Conservation (phyloP, 2,888 invertebrate species). For the Caenorhabditis sp. region DNA sequence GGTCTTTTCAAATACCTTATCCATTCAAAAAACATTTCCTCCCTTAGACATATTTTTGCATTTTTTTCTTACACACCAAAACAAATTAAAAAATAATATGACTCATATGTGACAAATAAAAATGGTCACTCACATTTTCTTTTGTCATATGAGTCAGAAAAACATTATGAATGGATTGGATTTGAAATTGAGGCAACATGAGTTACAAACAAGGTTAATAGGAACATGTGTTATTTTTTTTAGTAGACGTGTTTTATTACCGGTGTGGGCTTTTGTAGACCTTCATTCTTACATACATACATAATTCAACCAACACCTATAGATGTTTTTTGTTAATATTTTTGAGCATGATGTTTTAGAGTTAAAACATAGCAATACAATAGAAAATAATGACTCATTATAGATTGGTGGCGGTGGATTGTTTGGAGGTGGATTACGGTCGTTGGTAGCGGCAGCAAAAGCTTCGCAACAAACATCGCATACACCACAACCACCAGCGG, state of each 20-base stretch:
- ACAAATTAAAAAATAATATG: neutral
- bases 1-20: conserved; percentile 21
- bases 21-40: neutral
- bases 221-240: neutral
- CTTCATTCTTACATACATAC: neutral
- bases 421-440: conserved; percentile 67
- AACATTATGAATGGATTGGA: neutral
- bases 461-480: conserved; percentile 46
- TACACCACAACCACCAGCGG: conserved; percentile 32
- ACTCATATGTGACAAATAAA: no score
- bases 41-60: conserved; percentile 6
- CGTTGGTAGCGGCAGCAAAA: conserved; percentile 67
- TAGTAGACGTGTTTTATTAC: neutral
- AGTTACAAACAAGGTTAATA: neutral
- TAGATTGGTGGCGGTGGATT: conserved; percentile 63
- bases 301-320: neutral
- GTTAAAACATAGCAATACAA: neutral
- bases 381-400: conserved; percentile 4
- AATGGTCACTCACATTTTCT: no score
- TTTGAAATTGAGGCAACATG: no score
- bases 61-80: conserved; percentile 13
- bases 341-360: neutral
- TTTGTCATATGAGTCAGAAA: neutral
- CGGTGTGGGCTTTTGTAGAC: neutral
- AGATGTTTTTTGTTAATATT: neutral